These are phyloP conservation scores for Malacoraja senta DNA, from an alignment of 2,797 vertebrate species.

Conservation along the genomic window DNA sequence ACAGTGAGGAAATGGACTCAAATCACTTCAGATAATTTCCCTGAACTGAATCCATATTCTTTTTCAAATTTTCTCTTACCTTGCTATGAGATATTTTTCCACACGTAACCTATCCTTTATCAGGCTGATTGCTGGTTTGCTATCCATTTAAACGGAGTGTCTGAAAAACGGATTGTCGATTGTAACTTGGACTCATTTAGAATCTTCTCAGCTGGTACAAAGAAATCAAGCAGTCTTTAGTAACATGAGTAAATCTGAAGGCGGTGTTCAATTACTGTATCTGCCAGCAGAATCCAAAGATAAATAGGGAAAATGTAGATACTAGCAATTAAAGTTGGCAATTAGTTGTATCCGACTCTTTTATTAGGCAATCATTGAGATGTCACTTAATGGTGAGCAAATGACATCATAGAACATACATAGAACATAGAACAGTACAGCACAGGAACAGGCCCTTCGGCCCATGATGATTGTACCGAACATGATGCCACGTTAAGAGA, in stretches of 20 bases:
- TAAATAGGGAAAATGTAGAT: background rate
- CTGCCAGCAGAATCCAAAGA: background rate
- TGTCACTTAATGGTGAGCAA: too few species aligned
- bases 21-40: background rate
- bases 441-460: too few species aligned
- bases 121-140: background rate
- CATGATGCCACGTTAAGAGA: too few species aligned
- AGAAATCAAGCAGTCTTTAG: background rate
- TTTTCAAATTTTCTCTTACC: constrained; percentile 25
- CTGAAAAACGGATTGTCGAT: background rate
- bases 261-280: background rate
- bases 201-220: background rate
- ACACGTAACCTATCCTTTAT: background rate
- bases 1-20: background rate
- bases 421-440: too few species aligned
- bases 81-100: background rate
- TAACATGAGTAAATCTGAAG: background rate
- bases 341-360: background rate
- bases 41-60: background rate
- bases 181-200: background rate
- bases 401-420: too few species aligned
- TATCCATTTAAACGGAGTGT: background rate
- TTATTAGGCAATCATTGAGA: background rate
- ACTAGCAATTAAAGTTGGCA: background rate
- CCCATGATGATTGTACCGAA: too few species aligned